Evolutionary conservation across 2,797 vertebrate genomes (phyloP).

Genomic region (Cyprinella venusta): DNA sequence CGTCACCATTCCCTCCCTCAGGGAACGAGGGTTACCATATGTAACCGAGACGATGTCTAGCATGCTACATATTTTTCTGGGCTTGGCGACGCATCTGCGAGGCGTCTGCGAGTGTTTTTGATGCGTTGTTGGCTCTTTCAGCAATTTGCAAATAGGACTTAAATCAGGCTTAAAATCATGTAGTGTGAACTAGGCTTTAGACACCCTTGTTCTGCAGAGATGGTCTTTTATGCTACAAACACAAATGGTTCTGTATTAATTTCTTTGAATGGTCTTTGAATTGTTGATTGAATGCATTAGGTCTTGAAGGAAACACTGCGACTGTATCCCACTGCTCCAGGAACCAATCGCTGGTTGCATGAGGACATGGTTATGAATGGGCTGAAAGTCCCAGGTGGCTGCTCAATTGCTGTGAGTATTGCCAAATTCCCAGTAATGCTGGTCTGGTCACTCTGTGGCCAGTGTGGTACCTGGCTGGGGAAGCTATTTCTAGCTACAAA

Average conservation of each 20-base stretch:
- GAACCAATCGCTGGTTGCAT: conserved; percentile 77
- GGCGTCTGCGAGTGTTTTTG: no score
- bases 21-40: no score
- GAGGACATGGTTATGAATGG: conserved; percentile 79
- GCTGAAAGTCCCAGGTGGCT: conserved; percentile 78
- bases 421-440: background rate
- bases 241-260: background rate
- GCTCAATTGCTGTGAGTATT: conserved; percentile 71
- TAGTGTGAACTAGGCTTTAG: no score
- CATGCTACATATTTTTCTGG: no score
- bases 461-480: background rate
- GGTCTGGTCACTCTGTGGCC: background rate
- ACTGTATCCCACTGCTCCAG: conserved; percentile 82
- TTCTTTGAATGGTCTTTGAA: background rate
- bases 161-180: no score
- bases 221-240: background rate
- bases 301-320: conserved; percentile 90
- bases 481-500: background rate
- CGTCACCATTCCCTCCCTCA: no score
- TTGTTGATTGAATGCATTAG: conserved; percentile 65
- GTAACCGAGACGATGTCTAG: no score
- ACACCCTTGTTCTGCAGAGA: background rate
- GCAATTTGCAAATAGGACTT: no score
- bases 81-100: no score
- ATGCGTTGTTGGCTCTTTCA: no score